Percentiles rank a stretch among this genome's conserved stretches.
These are phyloP conservation scores for Lepidurus packardi DNA, from an alignment of 1,140 invertebrate species.

Conservation along the genomic window DNA sequence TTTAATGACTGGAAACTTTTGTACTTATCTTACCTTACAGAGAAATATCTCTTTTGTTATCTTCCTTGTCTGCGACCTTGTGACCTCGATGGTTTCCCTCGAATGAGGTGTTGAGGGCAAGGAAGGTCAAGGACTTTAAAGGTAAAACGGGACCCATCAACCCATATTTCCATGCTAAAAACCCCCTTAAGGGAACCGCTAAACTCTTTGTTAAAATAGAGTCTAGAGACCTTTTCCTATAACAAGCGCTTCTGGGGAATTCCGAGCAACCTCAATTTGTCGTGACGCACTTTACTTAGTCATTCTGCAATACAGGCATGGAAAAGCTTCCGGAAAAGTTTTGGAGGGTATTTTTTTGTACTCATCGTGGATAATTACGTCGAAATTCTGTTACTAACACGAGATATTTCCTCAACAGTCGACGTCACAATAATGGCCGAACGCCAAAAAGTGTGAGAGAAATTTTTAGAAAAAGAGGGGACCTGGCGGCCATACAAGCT, in stretches of 20 bases:
- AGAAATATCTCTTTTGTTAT: no score
- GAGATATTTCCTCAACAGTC: not conserved
- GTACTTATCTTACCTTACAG: no score
- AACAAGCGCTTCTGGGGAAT: not conserved
- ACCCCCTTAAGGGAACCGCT: not conserved
- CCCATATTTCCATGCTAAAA: not conserved
- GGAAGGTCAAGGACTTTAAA: not conserved
- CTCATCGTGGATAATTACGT: not conserved
- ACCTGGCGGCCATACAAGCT: no score
- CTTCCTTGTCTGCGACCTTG: not conserved
- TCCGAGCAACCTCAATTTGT: not conserved
- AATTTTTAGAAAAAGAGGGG: not conserved
- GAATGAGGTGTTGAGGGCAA: not conserved
- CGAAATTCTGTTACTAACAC: not conserved
- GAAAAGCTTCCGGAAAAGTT: not conserved
- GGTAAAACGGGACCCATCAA: not conserved
- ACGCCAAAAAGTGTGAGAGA: not conserved
- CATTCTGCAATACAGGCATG: not conserved
- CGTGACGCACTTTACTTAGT: not conserved
- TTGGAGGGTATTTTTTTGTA: not conserved
- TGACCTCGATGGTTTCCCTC: not conserved
- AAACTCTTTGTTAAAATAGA: not conserved
- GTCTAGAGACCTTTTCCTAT: not conserved
- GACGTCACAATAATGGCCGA: not conserved
- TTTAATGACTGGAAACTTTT: not conserved